Conservation (phyloP, 2,113 vertebrate genomes). For the Lynx canadensis region DNA sequence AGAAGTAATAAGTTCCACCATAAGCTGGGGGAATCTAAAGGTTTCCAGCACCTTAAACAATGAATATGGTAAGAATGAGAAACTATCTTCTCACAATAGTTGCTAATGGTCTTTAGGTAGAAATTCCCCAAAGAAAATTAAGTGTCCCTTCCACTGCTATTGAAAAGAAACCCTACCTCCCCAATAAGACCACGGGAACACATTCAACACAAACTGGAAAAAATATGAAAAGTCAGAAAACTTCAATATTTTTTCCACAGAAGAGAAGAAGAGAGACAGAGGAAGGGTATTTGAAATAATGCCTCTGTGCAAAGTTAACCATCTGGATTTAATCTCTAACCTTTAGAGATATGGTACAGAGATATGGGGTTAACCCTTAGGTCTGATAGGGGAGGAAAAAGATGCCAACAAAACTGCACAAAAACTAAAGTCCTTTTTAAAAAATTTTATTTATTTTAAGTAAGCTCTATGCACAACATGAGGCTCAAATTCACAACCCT, state of each 20-base stretch:
- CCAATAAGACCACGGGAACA: background rate
- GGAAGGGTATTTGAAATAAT: background rate
- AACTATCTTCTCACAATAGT: background rate
- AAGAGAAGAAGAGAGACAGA: background rate
- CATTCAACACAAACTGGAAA: background rate
- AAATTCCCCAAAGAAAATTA: slow-evolving; percentile 6
- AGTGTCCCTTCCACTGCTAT: background rate
- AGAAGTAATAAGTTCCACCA: background rate
- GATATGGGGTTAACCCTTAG: background rate
- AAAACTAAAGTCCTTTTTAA: background rate
- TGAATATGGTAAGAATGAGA: background rate
- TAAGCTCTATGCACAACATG: background rate
- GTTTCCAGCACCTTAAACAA: background rate
- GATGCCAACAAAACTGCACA: background rate
- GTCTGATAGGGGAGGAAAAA: background rate
- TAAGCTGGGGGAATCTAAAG: background rate
- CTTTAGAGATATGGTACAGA: background rate
- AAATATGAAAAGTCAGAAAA: background rate
- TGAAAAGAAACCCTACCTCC: background rate
- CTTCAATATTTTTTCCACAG: background rate
- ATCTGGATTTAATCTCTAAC: background rate
- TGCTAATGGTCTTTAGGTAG: background rate
- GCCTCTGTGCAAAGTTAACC: background rate
- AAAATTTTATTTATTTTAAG: background rate
- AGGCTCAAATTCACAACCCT: background rate